Conservation (phyloP, 53 echinoderm and acorn worm genomes). For the Echinometra lucunter region DNA sequence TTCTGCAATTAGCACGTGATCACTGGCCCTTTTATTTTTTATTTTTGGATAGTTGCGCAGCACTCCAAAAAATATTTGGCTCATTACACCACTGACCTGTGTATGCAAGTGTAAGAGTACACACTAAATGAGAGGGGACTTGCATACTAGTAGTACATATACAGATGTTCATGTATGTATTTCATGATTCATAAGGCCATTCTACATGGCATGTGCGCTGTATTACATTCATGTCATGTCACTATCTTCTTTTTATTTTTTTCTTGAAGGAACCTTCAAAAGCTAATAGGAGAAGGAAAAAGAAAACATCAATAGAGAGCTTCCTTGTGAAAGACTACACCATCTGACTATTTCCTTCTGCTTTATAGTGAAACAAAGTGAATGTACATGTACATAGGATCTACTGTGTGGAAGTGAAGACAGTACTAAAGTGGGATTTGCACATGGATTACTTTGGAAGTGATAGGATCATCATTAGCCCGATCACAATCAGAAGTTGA, state of each 20-base stretch:
- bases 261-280: neutral
- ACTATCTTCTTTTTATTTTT: neutral
- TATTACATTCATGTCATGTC: neutral
- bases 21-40: no score
- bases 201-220: neutral
- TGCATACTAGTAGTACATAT: no score
- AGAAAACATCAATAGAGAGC: neutral
- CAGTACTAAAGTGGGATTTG: slow-evolving; percentile 2
- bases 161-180: no score
- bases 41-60: no score
- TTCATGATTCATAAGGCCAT: no score
- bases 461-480: neutral
- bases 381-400: neutral
- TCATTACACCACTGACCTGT: no score
- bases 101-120: no score
- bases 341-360: neutral
- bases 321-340: neutral
- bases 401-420: neutral
- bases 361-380: neutral
- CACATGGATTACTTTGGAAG: neutral
- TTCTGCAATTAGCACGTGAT: no score
- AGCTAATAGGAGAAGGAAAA: neutral
- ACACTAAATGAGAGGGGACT: no score
- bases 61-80: no score
- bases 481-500: neutral